phyloP scores from a whole-genome alignment of 2,888 invertebrate genomes.

The Margaritifera margaritifera region DNA sequence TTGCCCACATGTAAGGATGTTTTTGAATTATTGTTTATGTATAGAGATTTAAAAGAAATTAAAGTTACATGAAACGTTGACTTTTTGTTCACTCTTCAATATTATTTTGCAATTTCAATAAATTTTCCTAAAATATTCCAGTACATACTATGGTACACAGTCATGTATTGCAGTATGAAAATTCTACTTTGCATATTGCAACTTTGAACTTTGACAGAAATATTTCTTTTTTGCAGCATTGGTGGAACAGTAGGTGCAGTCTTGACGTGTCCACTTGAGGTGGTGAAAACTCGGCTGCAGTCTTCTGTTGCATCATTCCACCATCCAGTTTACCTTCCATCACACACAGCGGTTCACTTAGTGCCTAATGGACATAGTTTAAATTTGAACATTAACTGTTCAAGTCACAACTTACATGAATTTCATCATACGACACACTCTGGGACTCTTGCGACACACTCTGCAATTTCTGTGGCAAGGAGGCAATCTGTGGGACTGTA shows the following conservation, averaged over 20 bases:
- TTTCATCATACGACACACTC: background rate
- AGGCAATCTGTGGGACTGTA: slow-evolving; percentile 58
- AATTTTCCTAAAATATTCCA: too few relatives aligned
- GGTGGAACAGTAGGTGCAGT: slow-evolving; percentile 98
- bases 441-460: slow-evolving; percentile 28
- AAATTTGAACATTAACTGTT: slow-evolving; percentile 6
- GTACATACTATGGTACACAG: too few relatives aligned
- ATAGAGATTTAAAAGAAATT: too few relatives aligned
- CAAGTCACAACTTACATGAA: background rate
- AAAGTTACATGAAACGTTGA: too few relatives aligned
- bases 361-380: too few relatives aligned
- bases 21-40: too few relatives aligned
- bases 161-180: too few relatives aligned
- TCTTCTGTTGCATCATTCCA: slow-evolving; percentile 83
- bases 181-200: background rate
- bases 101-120: too few relatives aligned
- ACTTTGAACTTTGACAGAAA: background rate
- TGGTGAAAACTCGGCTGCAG: slow-evolving; percentile 96
- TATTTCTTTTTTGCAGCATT: slow-evolving; percentile 78
- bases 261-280: slow-evolving; percentile 97
- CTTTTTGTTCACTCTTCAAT: too few relatives aligned
- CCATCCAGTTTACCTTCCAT: slow-evolving; percentile 8
- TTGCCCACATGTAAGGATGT: too few relatives aligned
- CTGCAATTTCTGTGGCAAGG: slow-evolving; percentile 28
- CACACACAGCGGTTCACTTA: too few relatives aligned